Evolutionary conservation across 1,140 invertebrate genomes (phyloP), one percentile per base, ranked within the genome.

Genomic region (Heliconius hewitsoni): DNA sequence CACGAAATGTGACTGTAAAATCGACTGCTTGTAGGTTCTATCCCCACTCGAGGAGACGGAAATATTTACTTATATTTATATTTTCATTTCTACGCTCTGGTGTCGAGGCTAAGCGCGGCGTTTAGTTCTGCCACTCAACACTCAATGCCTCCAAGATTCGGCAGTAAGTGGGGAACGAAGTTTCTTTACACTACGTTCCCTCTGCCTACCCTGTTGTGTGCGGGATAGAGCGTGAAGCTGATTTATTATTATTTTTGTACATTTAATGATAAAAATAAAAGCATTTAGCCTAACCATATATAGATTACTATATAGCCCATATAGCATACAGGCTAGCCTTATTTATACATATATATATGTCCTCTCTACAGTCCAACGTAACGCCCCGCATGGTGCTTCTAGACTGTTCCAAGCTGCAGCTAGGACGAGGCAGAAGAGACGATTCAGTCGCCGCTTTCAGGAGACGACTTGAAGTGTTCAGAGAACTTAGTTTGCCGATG

Each of bases 401-500:
- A 83, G 98, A 98, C 88, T 98, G 98, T 89, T 98, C 97, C 0
- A 98, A 98, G 89, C 93, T 98, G 37, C 97, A 98, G 92, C 94
- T 98, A 57, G 97, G 97, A 1, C 95, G 97, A 72, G 97, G 97
- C 19, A 95, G 97, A 39, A 92, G 97, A 1, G 98, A 98, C 87
- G 98, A 98, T 90, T 98, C 97, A 23, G 97, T 98, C 4, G 96
- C 97, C 2, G 98, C 98, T 1, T 98, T 98, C 86, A 94, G 97
- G 27, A 96, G 96, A 80, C 95, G 98, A 27, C 94, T 99, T 37
- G 97, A 98, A 88, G 95, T 98, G 79, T 99, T 98, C 91, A 95
- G 98, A 1, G 97, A 98, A 86, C 95, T 97, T 27, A 98, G 98
- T 8, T 94, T 99, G 76, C 98, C 98, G 1, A 98, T 98, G 96